Evolutionary conservation across 2,113 vertebrate species (phyloP), one percentile per base, ranked within the genome.

Genomic region (Trichomycterus rosablanca): DNA sequence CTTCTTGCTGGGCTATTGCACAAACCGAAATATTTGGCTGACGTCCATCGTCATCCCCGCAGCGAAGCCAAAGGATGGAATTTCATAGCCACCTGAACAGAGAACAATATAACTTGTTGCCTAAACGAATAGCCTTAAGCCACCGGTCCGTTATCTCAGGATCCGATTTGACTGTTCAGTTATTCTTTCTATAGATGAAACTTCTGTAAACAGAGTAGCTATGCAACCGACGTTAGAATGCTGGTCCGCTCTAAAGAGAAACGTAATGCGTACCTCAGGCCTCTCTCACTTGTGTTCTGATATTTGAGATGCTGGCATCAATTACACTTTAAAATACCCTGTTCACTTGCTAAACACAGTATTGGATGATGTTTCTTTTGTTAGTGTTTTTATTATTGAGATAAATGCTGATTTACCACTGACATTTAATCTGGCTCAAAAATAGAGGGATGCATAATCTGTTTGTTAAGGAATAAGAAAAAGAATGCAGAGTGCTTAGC

Each of bases 41-140:
- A 72, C 73, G 76, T 78, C 78, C 63, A 68, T 77, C 67, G 59
- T 73, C n/a, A 70, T 67, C 55, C 24, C 45, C 7, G 30, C n/a
- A 74, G 65, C 72, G 70, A 7, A 46, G 60, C 76, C 67, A 53
- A 70, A 61, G 63, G 35, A 52, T 69, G 73, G 79, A 82, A 85
- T 77, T 78, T 63, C 73, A 85, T 82, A 78, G 77, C 74, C 77
- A 76, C 72, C 1, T n/a, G 71, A 78, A 73, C 71, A 76, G 63
- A 19, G 48, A 59, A 44, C 73, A 50, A 19, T 46, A 62, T 37
- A 9, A 15, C 24, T 30, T 10, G 23, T 51, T 62, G 37, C 46
- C 16, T 34, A 54, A 54, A 52, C 4, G 26, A 45, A n/a, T n/a
- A n/a, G 39, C 35, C 40, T 48, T 19, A 24, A 26, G 40, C 40